Conservation (phyloP, 1,140 invertebrate genomes). For the Arctopsyche grandis region DNA sequence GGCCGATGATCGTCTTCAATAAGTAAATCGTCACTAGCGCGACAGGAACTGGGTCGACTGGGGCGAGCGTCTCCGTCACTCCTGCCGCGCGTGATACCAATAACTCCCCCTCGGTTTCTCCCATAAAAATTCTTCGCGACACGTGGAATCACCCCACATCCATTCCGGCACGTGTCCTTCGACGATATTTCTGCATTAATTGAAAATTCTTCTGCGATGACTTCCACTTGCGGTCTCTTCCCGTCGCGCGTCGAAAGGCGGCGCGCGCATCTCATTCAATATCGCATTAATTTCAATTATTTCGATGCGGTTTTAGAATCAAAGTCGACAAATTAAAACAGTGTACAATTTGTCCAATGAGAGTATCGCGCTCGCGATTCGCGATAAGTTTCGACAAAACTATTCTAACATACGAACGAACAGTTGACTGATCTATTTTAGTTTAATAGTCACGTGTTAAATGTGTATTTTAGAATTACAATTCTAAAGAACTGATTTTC, state of each 20-base stretch:
- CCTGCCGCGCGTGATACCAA: neutral
- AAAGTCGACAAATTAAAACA: conserved; percentile 5
- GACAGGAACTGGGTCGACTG: conserved; percentile 13
- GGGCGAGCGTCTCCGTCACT: neutral
- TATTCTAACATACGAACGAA: too few relatives aligned
- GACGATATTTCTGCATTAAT: too few relatives aligned
- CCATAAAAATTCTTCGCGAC: too few relatives aligned
- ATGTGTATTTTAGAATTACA: too few relatives aligned
- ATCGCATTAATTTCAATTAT: conserved; percentile 29
- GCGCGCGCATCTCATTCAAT: neutral
- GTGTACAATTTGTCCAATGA: neutral
- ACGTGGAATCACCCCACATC: neutral
- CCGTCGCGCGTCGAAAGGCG: neutral
- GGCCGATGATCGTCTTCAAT: conserved; percentile 21
- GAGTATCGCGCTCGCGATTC: neutral
- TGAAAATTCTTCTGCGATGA: too few relatives aligned
- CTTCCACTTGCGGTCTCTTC: neutral
- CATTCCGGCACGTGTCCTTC: neutral
- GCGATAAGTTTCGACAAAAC: too few relatives aligned
- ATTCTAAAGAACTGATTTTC: too few relatives aligned
- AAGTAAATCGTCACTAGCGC: neutral
- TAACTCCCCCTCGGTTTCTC: neutral
- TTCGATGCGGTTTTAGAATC: conserved; percentile 8
- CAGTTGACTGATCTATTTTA: too few relatives aligned
- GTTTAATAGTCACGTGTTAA: too few relatives aligned